Evolutionary conservation across 2,888 invertebrate species (phyloP).

Genomic region (Ptilodon capucinus): DNA sequence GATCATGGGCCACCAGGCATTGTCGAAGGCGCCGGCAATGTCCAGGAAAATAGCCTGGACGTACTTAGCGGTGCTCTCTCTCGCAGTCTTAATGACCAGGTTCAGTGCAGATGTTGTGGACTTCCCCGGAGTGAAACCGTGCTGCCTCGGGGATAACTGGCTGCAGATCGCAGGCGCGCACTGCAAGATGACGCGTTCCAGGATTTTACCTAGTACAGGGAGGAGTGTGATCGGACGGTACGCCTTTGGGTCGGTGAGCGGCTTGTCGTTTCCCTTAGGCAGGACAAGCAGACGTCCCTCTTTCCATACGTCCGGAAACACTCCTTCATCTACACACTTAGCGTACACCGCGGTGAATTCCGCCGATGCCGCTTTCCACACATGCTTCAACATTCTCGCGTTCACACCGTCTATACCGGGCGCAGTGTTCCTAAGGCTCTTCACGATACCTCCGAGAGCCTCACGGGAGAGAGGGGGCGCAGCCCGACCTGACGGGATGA

Average conservation of each 20-base stretch:
- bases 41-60: conserved; percentile 32
- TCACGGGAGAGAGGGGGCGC: too few relatives aligned
- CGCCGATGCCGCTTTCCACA: conserved; percentile 14
- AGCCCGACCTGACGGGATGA: too few relatives aligned
- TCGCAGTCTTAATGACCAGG: neutral
- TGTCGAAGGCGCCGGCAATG: conserved; percentile 40
- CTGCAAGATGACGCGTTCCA: conserved; percentile 27
- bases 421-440: too few relatives aligned
- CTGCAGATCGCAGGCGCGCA: conserved; percentile 17
- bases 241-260: conserved; percentile 25
- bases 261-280: conserved; percentile 31
- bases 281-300: conserved; percentile 23
- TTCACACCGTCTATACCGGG: conserved; percentile 37
- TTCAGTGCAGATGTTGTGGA: conserved; percentile 33
- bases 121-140: conserved; percentile 35
- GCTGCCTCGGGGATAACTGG: conserved; percentile 25
- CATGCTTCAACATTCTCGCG: conserved; percentile 19
- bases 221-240: conserved; percentile 40
- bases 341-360: conserved; percentile 13
- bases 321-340: conserved; percentile 25
- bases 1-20: conserved; percentile 47
- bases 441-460: too few relatives aligned
- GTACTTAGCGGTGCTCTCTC: conserved; percentile 10
- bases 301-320: conserved; percentile 34
- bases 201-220: conserved; percentile 34